Percentiles rank a stretch among this genome's conserved stretches.
phyloP scores from a whole-genome alignment of 2,113 vertebrate species.

The Nematolebias whitei region DNA sequence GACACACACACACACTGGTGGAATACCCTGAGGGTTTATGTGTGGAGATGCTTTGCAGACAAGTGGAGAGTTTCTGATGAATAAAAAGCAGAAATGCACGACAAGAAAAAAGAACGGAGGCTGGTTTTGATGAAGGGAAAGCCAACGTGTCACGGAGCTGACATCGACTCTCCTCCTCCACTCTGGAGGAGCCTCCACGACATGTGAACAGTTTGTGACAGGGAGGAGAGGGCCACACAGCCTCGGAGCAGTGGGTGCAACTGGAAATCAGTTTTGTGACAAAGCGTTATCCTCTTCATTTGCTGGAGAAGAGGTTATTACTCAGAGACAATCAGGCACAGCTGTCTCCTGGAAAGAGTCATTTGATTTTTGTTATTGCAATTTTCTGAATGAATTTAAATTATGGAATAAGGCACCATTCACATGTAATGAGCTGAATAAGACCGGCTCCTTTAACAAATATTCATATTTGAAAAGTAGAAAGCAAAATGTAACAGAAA shows the following conservation, averaged over 20 bases:
- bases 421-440: not conserved
- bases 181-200: not conserved
- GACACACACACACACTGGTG: constrained; percentile 9
- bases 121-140: constrained; percentile 11
- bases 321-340: constrained; percentile 33
- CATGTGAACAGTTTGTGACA: constrained; percentile 27
- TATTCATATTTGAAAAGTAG: no score
- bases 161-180: constrained; percentile 10
- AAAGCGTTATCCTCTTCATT: constrained; percentile 44
- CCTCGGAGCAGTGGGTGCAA: constrained; percentile 21
- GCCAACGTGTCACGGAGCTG: constrained; percentile 11
- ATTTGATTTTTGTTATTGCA: constrained; percentile 30
- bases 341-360: constrained; percentile 17
- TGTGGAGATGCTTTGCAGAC: constrained; percentile 4
- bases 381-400: not conserved
- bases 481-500: no score
- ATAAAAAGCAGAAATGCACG: not conserved
- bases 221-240: constrained; percentile 33
- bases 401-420: constrained; percentile 7
- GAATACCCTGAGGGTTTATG: constrained; percentile 22
- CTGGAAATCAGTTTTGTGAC: constrained; percentile 55
- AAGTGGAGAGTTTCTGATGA: constrained; percentile 19
- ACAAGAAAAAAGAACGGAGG: not conserved
- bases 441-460: no score
- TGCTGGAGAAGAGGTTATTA: constrained; percentile 26